A percentile compares a stretch with the other conserved stretches of the same genome.
These are phyloP conservation scores for Pangasius mekongensis DNA, from an alignment of 2,797 vertebrate genomes.

Conservation along the genomic window DNA sequence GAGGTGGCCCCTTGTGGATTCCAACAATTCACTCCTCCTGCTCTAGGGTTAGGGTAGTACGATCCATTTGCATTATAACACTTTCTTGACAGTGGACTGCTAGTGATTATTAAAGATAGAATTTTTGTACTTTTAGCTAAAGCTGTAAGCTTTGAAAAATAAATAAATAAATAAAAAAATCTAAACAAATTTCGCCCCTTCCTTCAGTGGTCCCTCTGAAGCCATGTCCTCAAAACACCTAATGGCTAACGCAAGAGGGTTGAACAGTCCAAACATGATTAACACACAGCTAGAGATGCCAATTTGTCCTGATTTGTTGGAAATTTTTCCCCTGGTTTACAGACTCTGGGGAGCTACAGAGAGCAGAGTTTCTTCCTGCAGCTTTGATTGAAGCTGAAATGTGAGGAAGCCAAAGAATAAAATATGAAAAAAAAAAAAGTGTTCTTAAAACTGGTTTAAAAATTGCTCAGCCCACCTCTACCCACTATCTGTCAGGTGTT, in stretches of 20 bases:
- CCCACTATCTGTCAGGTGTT: neutral
- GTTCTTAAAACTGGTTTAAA: neutral
- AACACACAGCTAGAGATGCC: neutral
- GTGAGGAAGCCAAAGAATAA: neutral
- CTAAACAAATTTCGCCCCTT: neutral
- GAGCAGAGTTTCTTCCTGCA: neutral
- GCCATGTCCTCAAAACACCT: neutral
- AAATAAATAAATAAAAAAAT: neutral
- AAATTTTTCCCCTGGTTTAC: neutral
- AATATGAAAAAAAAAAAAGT: neutral
- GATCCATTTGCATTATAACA: neutral
- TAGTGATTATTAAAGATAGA: neutral
- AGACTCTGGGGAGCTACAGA: neutral
- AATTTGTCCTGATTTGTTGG: neutral
- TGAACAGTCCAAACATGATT: neutral
- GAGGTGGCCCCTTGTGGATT: neutral
- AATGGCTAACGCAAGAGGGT: neutral
- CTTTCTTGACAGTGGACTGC: neutral
- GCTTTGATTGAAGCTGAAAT: neutral
- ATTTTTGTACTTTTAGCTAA: neutral
- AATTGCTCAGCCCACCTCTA: neutral
- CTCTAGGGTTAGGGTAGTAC: neutral
- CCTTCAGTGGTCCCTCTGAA: neutral
- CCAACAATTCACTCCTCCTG: neutral
- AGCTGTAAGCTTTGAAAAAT: neutral